phyloP scores from a whole-genome alignment of 1,140 invertebrate genomes.

The Mizuhopecten yessoensis region DNA sequence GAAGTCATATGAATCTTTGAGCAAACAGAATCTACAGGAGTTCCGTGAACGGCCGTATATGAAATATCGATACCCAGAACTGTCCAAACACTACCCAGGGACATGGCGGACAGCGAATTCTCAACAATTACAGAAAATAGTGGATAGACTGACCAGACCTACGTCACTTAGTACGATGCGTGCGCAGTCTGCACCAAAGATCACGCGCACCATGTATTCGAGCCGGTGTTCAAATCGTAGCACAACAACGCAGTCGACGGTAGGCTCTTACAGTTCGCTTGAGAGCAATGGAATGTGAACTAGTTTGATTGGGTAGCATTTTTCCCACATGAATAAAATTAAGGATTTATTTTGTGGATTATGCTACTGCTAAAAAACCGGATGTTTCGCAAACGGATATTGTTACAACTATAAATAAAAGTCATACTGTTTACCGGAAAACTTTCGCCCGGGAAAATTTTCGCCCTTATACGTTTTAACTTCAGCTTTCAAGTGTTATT shows the following conservation, averaged over 20 bases:
- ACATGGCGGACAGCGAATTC: slow-evolving; percentile 65
- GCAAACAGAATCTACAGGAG: slow-evolving; percentile 56
- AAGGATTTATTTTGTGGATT: too few relatives aligned
- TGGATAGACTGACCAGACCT: slow-evolving; percentile 60
- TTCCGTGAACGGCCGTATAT: slow-evolving; percentile 63
- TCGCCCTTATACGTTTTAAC: too few relatives aligned
- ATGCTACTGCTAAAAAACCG: neutral
- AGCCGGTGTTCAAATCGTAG: slow-evolving; percentile 1
- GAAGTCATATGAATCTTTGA: slow-evolving; percentile 63
- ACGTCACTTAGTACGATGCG: slow-evolving; percentile 55
- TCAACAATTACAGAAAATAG: slow-evolving; percentile 61
- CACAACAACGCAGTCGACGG: neutral
- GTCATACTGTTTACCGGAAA: too few relatives aligned
- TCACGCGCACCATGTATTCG: neutral
- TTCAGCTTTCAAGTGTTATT: too few relatives aligned
- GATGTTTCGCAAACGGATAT: neutral
- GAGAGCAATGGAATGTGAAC: neutral
- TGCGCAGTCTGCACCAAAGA: slow-evolving; percentile 50
- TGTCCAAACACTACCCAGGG: slow-evolving; percentile 69
- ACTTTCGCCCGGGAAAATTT: too few relatives aligned
- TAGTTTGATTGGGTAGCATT: too few relatives aligned
- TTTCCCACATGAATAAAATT: too few relatives aligned
- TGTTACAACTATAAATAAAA: neutral
- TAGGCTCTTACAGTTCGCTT: neutral
- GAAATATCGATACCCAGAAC: slow-evolving; percentile 64